phyloP scores from a whole-genome alignment of 1,140 invertebrate genomes.

The Apis dorsata region DNA sequence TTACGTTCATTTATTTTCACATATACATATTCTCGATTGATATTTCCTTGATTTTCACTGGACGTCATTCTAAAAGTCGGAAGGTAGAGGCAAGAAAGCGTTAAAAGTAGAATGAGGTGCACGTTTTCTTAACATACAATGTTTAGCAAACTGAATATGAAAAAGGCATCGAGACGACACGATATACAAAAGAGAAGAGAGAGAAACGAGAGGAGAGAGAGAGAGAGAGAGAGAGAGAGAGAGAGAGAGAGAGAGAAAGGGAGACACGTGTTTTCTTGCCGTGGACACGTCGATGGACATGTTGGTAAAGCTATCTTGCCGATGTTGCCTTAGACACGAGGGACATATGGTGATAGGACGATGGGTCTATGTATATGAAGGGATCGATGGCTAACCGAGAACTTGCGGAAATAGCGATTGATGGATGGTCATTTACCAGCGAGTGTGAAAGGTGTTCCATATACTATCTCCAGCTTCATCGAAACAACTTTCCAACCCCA shows the following conservation, averaged over 20 bases:
- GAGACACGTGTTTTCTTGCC: slow-evolving; percentile 23
- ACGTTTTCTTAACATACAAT: neutral
- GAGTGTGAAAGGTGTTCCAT: neutral
- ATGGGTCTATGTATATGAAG: slow-evolving; percentile 23
- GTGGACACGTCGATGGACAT: slow-evolving; percentile 13
- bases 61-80: neutral
- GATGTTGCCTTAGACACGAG: slow-evolving; percentile 18
- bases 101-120: neutral
- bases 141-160: slow-evolving; percentile 16
- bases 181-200: neutral
- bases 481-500: neutral
- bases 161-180: neutral
- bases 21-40: neutral
- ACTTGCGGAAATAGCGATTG: slow-evolving; percentile 31
- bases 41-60: neutral
- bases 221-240: no score
- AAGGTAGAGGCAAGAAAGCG: neutral
- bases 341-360: neutral
- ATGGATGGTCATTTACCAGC: slow-evolving; percentile 28
- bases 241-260: neutral
- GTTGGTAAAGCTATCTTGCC: slow-evolving; percentile 21
- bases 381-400: slow-evolving; percentile 28
- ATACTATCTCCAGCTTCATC: neutral
- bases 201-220: neutral
- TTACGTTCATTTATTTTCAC: neutral